phyloP scores from a whole-genome alignment of 2,113 vertebrate genomes.

The Oostethus manadensis region DNA sequence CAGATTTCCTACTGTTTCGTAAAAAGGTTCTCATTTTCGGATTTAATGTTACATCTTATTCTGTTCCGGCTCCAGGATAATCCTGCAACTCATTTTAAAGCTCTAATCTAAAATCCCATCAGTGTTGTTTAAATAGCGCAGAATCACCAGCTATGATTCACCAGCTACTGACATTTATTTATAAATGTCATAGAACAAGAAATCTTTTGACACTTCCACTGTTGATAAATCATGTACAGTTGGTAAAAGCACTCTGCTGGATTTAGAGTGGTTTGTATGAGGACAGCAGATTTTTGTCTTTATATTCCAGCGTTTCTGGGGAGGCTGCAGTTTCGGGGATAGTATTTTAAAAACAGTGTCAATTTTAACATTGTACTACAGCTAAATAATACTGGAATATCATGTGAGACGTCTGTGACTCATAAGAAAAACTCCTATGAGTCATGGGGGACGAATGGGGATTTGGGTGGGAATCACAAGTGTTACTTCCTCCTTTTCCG shows the following conservation, averaged over 20 bases:
- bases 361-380: slow-evolving; percentile 7
- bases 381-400: slow-evolving; percentile 8
- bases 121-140: background rate
- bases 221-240: background rate
- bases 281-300: too few species aligned
- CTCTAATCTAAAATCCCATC: slow-evolving; percentile 3
- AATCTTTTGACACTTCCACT: background rate
- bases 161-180: background rate
- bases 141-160: background rate
- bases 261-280: background rate
- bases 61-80: background rate
- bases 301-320: background rate
- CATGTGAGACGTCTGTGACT: slow-evolving; percentile 24
- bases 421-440: slow-evolving; percentile 37
- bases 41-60: background rate
- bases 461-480: background rate
- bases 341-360: background rate
- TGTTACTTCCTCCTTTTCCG: background rate
- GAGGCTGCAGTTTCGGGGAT: background rate
- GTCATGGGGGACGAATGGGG: slow-evolving; percentile 23
- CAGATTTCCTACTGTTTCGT: background rate
- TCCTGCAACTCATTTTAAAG: background rate
- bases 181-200: background rate
- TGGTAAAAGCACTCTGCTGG: background rate
- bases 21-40: background rate